Percentiles rank a stretch among this genome's conserved stretches.
These are phyloP conservation scores for Deilephila elpenor DNA, from an alignment of 2,888 invertebrate genomes.

Conservation along the genomic window DNA sequence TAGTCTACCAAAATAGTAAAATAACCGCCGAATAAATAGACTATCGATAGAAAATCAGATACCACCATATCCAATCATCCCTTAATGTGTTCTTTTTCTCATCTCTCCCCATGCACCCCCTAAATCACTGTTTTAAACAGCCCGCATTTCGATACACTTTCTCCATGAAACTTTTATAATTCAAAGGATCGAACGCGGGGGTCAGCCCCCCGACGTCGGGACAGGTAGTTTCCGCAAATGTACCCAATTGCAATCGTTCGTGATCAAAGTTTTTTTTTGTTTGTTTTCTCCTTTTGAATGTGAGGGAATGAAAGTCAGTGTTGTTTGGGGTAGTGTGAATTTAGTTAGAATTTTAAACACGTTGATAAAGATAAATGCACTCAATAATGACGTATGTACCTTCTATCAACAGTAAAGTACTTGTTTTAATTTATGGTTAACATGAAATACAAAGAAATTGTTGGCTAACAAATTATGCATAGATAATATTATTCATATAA, in stretches of 20 bases:
- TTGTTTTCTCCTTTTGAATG: neutral
- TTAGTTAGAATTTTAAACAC: no score
- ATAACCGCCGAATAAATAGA: neutral
- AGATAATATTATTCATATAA: no score
- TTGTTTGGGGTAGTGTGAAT: no score
- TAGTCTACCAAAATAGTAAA: no score
- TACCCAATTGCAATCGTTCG: neutral
- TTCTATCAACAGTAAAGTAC: no score
- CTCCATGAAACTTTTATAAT: slow-evolving; percentile 60
- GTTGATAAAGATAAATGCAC: no score
- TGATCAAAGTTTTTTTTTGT: slow-evolving; percentile 1
- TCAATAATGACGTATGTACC: no score
- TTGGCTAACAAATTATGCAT: no score
- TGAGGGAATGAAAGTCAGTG: neutral
- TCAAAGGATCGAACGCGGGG: slow-evolving; percentile 36
- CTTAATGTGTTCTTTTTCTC: neutral
- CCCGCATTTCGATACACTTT: slow-evolving; percentile 55
- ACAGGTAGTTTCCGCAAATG: slow-evolving; percentile 16
- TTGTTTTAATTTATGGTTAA: no score
- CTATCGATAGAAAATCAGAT: neutral
- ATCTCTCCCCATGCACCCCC: slow-evolving; percentile 35
- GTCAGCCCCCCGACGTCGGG: neutral
- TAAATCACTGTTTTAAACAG: slow-evolving; percentile 55
- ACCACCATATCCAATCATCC: neutral
- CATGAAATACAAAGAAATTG: no score